Evolutionary conservation across 2,113 vertebrate genomes (phyloP).

Genomic region (Hirundichthys speculiger): DNA sequence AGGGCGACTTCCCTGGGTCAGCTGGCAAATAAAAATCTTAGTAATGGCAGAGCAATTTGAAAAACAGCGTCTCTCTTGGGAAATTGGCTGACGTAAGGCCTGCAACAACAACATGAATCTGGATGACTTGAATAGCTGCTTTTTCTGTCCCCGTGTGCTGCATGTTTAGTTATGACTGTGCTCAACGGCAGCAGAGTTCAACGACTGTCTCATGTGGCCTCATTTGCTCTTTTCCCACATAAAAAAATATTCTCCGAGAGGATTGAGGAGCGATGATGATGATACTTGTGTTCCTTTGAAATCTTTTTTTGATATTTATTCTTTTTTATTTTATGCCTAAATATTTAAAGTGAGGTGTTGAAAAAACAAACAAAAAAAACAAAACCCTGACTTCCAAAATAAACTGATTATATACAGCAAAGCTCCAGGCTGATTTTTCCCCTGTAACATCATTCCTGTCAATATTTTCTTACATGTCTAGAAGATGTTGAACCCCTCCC

Average conservation of each 20-base stretch:
- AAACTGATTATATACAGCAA: not conserved
- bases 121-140: constrained; percentile 23
- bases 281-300: not conserved
- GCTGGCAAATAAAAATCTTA: constrained; percentile 36
- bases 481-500: too few relatives aligned
- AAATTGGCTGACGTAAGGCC: constrained; percentile 13
- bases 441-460: too few relatives aligned
- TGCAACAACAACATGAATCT: constrained; percentile 20
- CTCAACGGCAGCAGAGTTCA: constrained; percentile 24
- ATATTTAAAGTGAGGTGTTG: constrained; percentile 1
- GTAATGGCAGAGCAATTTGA: constrained; percentile 38
- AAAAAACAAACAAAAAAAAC: not conserved
- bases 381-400: not conserved
- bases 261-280: not conserved
- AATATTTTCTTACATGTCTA: too few relatives aligned
- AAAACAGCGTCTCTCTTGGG: constrained; percentile 37
- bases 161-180: constrained; percentile 16
- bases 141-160: constrained; percentile 7
- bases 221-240: not conserved
- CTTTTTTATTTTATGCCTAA: not conserved
- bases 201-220: constrained; percentile 26
- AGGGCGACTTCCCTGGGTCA: constrained; percentile 6
- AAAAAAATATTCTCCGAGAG: not conserved
- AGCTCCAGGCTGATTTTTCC: not conserved
- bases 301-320: not conserved